Evolutionary conservation across 2,797 vertebrate species (phyloP), one percentile per base, ranked within the genome.

Genomic region (Peromyscus eremicus): DNA sequence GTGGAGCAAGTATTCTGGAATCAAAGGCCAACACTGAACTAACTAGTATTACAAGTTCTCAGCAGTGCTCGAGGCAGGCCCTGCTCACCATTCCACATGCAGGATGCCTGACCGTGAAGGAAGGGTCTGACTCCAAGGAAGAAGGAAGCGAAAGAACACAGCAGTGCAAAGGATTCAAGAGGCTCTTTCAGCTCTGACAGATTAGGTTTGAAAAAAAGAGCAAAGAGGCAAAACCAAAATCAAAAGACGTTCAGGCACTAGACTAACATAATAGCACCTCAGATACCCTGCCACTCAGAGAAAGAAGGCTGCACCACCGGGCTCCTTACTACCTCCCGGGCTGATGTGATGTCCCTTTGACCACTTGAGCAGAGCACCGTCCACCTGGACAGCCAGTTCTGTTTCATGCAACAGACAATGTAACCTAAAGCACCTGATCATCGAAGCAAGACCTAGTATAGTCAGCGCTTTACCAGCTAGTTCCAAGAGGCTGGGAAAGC

Each of bases 131-230:
- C 55, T 62, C 57, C 52, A 89, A 76, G 86, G 17, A 75, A 40
- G 37, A 62, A 40, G 62, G 52, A 86, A 93, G 70, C 68, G 77
- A 75, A 85, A 82, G 81, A 70, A 62, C n/a, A 52, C 2, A 17
- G 76, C 2, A 16, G 43, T 13, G 16, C 27, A 55, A 94, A 80
- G 21, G 79, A 79, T 6, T 43, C 73, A 16, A 1, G 27, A 68
- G 92, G 77, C 92, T 2, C 81, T 73, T 93, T 73, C 17, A 95
- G 66, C 57, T 75, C 55, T 57, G 83, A 87, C 6, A 93, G 62
- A 92, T 34, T 62, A 62, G 88, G 29, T 21, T 43, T 89, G 40
- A 55, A 55, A 79, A 92, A 90, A 82, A 1, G 76, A 91, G 70
- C n/a, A 83, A 73, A 71, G 68, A 68, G 81, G 62, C 6, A 37